Base-by-base conservation (phyloP, 2,888 invertebrate species). In the Archips xylosteana region DNA sequence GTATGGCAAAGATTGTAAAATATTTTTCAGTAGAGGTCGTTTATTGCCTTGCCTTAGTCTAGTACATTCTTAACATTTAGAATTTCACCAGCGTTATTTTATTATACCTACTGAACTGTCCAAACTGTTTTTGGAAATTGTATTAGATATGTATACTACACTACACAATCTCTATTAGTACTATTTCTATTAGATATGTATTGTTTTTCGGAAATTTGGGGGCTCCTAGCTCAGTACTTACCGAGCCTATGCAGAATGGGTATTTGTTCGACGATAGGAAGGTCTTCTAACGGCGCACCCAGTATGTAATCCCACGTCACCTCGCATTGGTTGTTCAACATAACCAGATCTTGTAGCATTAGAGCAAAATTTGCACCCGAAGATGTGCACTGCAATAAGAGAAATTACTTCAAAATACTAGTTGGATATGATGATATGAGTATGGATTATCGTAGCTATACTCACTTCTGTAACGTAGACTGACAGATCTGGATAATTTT, bases 231-330 rank as follows among this genome's bases (percentile, higher is more conserved):
- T 23, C 23, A 2, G 75, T 80, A 82, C 84, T 85, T 82, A 96
- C 96, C 96, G 79, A 97, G 92, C 85, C 97, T 94, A 87, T 97
- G 97, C 57, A 97, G 88, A 36, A 97, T 96, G 2, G 97, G 96
- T 85, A 98, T 97, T 88, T 98, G 97, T 82, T 98, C 97, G 0
- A 97, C 97, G 42, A 97, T 95, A 0, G 97, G 97, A 74, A 97
- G 86, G 80, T 97, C 96, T 79, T 96, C 96, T n/a, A 97, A 90
- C 1, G 97, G 97, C 0, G 96, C 96, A 2, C 96, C 97, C 62
- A 96, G 83, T 68, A 96, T 96, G 95, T 96, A 96, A 78, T 97
- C 96, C 81, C 95, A 95, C 0, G 96, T 96, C 1, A 96, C 96
- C 84, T 97, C 96, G 81, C 97, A 97, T 80, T 96, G 96, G 86